A percentile compares a stretch with the other conserved stretches of the same genome.
These are phyloP conservation scores for Takifugu bimaculatus DNA, from an alignment of 2,113 vertebrate genomes.

Conservation along the genomic window DNA sequence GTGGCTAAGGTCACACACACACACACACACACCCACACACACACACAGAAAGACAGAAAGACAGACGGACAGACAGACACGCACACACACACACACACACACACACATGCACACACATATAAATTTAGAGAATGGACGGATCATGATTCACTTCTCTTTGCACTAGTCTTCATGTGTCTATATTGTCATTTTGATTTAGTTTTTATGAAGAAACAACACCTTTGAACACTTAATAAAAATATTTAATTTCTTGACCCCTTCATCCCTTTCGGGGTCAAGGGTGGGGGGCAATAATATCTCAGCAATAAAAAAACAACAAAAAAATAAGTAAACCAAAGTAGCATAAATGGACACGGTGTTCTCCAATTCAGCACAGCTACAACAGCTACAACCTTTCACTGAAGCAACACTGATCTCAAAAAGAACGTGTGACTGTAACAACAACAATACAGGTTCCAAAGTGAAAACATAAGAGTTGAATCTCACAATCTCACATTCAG, in stretches of 20 bases:
- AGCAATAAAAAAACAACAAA: background rate
- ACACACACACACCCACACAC: conserved; percentile 15
- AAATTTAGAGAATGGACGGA: no score
- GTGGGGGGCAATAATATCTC: background rate
- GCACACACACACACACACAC: conserved; percentile 7
- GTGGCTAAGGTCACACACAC: conserved; percentile 67
- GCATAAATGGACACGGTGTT: background rate
- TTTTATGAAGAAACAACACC: background rate
- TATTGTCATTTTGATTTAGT: background rate
- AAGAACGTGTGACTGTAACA: no score
- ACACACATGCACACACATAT: background rate
- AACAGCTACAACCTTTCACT: no score
- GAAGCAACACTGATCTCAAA: no score
- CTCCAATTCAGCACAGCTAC: background rate
- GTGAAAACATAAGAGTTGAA: no score
- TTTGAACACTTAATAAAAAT: background rate
- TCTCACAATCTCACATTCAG: no score
- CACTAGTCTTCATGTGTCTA: background rate
- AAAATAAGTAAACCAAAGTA: no score
- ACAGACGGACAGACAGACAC: no score
- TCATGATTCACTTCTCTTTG: no score
- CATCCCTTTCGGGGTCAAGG: no score
- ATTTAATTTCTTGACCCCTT: no score
- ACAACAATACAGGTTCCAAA: no score
- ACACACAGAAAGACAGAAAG: background rate